Base-by-base conservation (phyloP, 2,888 invertebrate species). In the Lasioglossum zephyrum region DNA sequence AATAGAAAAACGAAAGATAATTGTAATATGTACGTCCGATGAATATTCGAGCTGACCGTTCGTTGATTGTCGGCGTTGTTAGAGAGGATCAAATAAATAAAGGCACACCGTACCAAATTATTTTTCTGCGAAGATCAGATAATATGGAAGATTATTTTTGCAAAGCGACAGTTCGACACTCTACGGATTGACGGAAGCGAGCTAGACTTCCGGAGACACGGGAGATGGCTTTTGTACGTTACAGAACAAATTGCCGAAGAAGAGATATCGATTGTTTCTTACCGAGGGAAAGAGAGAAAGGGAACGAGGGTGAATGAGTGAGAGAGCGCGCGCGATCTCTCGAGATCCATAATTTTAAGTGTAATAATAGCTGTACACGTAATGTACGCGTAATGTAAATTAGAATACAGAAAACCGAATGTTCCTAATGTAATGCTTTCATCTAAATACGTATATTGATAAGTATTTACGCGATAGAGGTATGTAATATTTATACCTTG, bases 401-500 rank as follows among this genome's bases (percentile, higher is more conserved):
- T 88, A 90, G 88, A 81, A 75, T 86, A 86, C 89, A 89, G 86
- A 87, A 86, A 87, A 92, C 91, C 92, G 81, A 92, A 92, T 88
- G 92, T 92, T 92, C 92, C 92, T 92, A 92, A 88, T 88, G 85
- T 92, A 92, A 92, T 92, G 92, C 92, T 92, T 92, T 92, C 91
- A 90, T 92, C 88, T 92, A 87, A 88, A 86, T 88, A 87, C 69
- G 69, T 87, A 85, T 89, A 88, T 83, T 87, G 86, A 79, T 91
- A 91, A 80, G 85, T 88, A 89, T 87, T 85, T 86, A 90, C 81
- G 83, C 82, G 87, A 89, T 91, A 90, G 84, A 86, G 47, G 77
- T 88, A 57, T 86, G 82, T 82, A 85, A 85, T 86, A 87, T 91
- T 91, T 91, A 88, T 87, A 91, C 73, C 77, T 75, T 88, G 84